Conservation (phyloP, 2,888 invertebrate genomes). For the Philonicus albiceps region DNA sequence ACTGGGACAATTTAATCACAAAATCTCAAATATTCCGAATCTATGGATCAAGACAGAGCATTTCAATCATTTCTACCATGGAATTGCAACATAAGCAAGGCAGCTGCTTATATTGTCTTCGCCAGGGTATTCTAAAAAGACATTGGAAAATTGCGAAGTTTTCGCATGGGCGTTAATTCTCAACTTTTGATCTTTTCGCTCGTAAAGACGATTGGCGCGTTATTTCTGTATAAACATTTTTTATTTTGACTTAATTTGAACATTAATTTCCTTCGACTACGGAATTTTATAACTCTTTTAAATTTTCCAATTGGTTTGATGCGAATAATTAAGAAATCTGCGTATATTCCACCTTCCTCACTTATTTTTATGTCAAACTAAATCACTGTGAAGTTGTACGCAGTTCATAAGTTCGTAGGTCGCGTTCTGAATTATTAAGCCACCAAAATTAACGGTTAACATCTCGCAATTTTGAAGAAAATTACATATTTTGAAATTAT, state of each 20-base stretch:
- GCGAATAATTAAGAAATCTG: constrained; percentile 22
- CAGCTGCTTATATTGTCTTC: neutral
- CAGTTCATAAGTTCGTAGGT: neutral
- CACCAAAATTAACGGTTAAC: no score
- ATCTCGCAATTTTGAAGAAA: no score
- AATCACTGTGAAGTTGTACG: neutral
- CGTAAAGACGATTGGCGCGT: neutral
- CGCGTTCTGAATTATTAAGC: neutral
- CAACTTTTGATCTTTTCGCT: neutral
- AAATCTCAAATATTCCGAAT: neutral
- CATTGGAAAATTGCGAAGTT: constrained; percentile 1
- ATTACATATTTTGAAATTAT: no score
- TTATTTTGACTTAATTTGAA: neutral
- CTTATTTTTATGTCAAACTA: constrained; percentile 21
- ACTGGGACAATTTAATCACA: neutral
- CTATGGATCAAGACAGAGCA: neutral
- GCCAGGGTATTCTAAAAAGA: neutral
- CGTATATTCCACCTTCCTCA: neutral
- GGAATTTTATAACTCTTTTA: neutral
- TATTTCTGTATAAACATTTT: neutral
- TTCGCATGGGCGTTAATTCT: constrained; percentile 26
- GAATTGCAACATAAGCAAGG: neutral
- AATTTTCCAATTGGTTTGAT: neutral
- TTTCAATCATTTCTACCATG: neutral
- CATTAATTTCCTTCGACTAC: neutral